phyloP scores from a whole-genome alignment of 1,140 invertebrate genomes.

The Cephus cinctus region DNA sequence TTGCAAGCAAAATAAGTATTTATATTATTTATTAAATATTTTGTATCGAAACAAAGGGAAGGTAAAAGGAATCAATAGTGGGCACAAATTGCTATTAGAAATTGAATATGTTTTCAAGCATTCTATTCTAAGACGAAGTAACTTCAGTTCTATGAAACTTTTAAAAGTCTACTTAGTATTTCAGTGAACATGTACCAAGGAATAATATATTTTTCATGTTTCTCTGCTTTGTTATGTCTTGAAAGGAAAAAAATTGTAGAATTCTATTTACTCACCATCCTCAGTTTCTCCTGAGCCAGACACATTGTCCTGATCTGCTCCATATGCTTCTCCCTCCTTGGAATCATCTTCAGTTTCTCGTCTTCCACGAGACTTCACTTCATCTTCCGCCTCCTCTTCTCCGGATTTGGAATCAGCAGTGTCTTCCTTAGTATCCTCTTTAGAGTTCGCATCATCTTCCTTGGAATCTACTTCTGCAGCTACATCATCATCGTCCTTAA shows the following conservation, averaged over 20 bases:
- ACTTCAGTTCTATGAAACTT: too few relatives aligned
- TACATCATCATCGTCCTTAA: slow-evolving; percentile 10
- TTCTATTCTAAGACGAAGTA: too few relatives aligned
- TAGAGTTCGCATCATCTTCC: slow-evolving; percentile 9
- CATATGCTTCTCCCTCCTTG: slow-evolving; percentile 23
- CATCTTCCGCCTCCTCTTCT: slow-evolving; percentile 14
- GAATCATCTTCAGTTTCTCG: slow-evolving; percentile 21
- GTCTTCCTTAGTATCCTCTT: slow-evolving; percentile 7
- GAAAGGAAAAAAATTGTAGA: background rate
- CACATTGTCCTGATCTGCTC: slow-evolving; percentile 25
- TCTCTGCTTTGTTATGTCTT: too few relatives aligned
- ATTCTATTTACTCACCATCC: slow-evolving; percentile 44
- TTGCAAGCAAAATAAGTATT: too few relatives aligned
- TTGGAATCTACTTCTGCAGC: slow-evolving; percentile 9
- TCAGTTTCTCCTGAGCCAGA: slow-evolving; percentile 35
- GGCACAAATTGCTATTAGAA: too few relatives aligned
- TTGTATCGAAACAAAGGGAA: too few relatives aligned
- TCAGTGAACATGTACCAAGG: too few relatives aligned
- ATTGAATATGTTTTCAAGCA: too few relatives aligned
- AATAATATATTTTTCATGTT: too few relatives aligned
- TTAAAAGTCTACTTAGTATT: too few relatives aligned
- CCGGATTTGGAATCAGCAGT: slow-evolving; percentile 1
- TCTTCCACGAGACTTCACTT: slow-evolving; percentile 14
- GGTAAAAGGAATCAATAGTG: too few relatives aligned
- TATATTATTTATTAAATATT: too few relatives aligned